phyloP scores from a whole-genome alignment of 2,888 invertebrate species.

The Parasteatoda lunata region DNA sequence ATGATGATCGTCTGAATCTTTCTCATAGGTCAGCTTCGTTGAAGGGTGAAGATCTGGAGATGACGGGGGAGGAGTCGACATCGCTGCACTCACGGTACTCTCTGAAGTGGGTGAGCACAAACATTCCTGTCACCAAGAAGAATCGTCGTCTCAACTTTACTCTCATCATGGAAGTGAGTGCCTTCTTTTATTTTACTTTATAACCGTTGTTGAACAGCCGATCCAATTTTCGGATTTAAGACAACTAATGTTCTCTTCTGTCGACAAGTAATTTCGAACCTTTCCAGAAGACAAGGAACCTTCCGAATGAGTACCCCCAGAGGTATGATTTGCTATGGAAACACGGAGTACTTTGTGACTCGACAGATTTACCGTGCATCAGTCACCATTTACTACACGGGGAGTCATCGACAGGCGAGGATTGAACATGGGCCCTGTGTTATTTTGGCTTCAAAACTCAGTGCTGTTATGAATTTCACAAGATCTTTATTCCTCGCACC shows the following conservation, averaged over 20 bases:
- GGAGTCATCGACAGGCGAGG: too few species aligned
- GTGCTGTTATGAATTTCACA: background rate
- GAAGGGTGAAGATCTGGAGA: slow-evolving; percentile 45
- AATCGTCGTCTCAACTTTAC: slow-evolving; percentile 36
- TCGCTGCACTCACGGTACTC: slow-evolving; percentile 4
- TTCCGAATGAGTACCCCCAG: too few species aligned
- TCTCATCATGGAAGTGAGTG: slow-evolving; percentile 49
- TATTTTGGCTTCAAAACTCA: too few species aligned
- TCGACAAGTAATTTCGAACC: background rate
- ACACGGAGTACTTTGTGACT: too few species aligned
- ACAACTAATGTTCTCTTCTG: background rate
- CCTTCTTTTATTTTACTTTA: background rate
- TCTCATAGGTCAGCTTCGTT: slow-evolving; percentile 25
- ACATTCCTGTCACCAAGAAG: slow-evolving; percentile 46
- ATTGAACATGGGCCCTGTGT: too few species aligned
- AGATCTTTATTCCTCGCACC: too few species aligned
- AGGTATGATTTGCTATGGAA: too few species aligned
- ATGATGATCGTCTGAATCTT: too few species aligned
- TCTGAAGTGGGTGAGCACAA: slow-evolving; percentile 35
- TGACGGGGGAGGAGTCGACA: slow-evolving; percentile 21
- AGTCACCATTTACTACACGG: too few species aligned
- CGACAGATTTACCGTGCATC: too few species aligned
- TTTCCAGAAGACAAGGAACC: too few species aligned
- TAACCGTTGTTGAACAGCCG: too few species aligned
- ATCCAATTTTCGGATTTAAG: background rate